phyloP scores from a whole-genome alignment of 2,113 vertebrate genomes.

The Solenodon paradoxus region DNA sequence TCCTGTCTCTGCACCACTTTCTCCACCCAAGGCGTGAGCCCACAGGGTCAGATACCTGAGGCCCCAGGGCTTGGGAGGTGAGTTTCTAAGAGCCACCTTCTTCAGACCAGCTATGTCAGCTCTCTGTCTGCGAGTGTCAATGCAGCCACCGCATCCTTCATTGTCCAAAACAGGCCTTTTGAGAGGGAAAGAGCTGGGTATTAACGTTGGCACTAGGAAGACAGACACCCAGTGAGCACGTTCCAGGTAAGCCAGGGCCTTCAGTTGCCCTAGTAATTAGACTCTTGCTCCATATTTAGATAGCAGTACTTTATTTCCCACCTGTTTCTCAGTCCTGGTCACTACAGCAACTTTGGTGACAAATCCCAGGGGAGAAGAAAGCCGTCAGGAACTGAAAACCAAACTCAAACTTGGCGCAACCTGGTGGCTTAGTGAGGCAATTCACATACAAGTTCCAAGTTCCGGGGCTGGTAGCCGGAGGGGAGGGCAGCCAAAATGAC shows the following conservation, averaged over 20 bases:
- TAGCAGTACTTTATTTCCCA: too few relatives aligned
- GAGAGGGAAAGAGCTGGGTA: neutral
- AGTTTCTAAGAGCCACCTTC: neutral
- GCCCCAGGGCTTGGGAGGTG: neutral
- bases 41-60: neutral
- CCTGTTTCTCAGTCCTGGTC: neutral
- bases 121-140: neutral
- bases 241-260: neutral
- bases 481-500: too few relatives aligned
- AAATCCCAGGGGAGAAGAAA: neutral
- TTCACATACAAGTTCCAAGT: too few relatives aligned
- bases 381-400: neutral
- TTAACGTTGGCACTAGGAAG: neutral
- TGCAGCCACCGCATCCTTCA: too few relatives aligned
- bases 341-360: neutral
- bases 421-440: too few relatives aligned
- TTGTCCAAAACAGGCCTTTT: neutral
- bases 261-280: neutral
- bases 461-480: too few relatives aligned
- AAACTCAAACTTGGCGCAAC: too few relatives aligned
- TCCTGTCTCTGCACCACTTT: neutral
- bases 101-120: neutral
- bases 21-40: neutral
- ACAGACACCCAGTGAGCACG: neutral
- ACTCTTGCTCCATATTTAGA: rapidly evolving